Evolutionary conservation across 2,113 vertebrate genomes (phyloP).

Genomic region (Rhabdornis inornatus): DNA sequence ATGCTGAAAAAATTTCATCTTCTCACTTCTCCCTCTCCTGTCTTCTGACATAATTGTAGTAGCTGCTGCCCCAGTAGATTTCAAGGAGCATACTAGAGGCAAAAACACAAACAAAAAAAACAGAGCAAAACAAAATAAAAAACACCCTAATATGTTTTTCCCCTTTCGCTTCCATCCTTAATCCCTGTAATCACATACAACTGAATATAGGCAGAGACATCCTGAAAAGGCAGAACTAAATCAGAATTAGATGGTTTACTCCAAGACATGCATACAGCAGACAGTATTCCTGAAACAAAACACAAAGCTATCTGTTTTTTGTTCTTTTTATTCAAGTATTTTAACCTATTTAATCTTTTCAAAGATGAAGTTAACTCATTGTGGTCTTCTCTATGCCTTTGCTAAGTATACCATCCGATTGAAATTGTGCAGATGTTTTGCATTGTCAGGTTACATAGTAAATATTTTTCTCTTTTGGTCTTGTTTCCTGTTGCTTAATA

Average conservation of each 20-base stretch:
- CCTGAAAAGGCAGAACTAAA: not conserved
- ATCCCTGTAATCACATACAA: not conserved
- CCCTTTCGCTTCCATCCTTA: not conserved
- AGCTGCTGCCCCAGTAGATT: not conserved
- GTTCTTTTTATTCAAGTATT: not conserved
- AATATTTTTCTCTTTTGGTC: not conserved
- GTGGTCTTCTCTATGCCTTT: not conserved
- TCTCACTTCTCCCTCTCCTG: not conserved
- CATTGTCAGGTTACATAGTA: not conserved
- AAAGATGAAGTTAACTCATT: not conserved
- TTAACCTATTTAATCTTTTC: not conserved
- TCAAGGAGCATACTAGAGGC: not conserved
- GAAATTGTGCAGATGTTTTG: not conserved
- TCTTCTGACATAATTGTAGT: conserved; percentile 29
- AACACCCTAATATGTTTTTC: not conserved
- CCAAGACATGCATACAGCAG: not conserved
- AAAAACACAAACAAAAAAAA: not conserved
- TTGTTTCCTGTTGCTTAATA: not conserved
- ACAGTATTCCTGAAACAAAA: not conserved
- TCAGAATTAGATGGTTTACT: not conserved
- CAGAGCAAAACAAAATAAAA: not conserved
- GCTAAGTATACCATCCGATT: not conserved
- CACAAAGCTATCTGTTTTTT: not conserved
- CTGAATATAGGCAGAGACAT: not conserved
- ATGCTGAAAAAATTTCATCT: not conserved